Base-by-base conservation (phyloP, 2,797 vertebrate genomes). In the Pseudochaenichthys georgianus region DNA sequence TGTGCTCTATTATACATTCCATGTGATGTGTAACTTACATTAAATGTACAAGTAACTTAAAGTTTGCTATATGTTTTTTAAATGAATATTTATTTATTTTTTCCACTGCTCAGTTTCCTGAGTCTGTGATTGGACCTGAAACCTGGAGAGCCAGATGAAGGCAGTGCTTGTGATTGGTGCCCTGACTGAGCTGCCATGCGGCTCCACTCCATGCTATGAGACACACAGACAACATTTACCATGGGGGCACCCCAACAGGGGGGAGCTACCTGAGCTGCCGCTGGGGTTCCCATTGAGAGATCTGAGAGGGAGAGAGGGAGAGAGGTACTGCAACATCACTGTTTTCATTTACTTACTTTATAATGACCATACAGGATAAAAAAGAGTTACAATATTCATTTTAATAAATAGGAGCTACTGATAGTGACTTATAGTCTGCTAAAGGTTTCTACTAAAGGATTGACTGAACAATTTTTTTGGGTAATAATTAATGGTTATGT, bases 191-290 rank as follows among this genome's bases (percentile, higher is more conserved):
- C 89, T 83, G 87, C 88, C 94, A 94, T 93, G 94, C 93, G 64
- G 87, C 91, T 93, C 85, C 91, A 94, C 92, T 88, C 90, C 95
- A 95, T 95, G 94, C 94, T 92, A 85, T 83, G 88, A 80, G 81
- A 92, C 92, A 92, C 92, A 93, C 93, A 92, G 88, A 95, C 94
- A 93, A 95, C 95, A 95, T 97, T 73, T 99, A 99, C 98, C 97
- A 98, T 90, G 83, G 96, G 94, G 83, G 97, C 95, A 86, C 97
- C 96, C 98, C 98, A 99, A 64, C 96, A 97, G 74, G 97, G 97
- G 78, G 98, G 96, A 88, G 97, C 97, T 95, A 99, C 97, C 96
- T 99, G 98, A 31, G 98, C 96, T 1, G 97, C 95, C 95, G 51
- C 96, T 96, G 91, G 92, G 94, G 90, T 96, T 96, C 81, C 97